phyloP scores from a whole-genome alignment of 2,797 vertebrate genomes.

The Molossus alvarezi region DNA sequence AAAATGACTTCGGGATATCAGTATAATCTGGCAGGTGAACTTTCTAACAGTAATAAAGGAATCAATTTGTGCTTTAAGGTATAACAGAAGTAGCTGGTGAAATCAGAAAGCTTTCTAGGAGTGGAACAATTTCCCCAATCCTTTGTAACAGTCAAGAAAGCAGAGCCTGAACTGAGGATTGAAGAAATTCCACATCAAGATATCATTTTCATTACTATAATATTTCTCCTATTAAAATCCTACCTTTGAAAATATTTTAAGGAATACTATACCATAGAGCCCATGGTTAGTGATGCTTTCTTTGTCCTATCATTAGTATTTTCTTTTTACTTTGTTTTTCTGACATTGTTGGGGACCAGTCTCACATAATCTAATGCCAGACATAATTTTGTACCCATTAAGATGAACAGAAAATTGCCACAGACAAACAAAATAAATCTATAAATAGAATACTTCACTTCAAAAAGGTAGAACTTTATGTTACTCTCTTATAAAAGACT shows the following conservation, averaged over 20 bases:
- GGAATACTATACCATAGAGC: not conserved
- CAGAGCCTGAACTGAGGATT: not conserved
- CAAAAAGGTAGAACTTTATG: constrained; percentile 51
- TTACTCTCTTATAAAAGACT: constrained; percentile 34
- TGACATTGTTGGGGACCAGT: constrained; percentile 12
- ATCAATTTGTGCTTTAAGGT: constrained; percentile 80
- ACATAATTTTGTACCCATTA: constrained; percentile 52
- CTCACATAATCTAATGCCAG: constrained; percentile 55
- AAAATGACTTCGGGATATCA: constrained; percentile 80
- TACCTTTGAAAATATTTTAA: constrained; percentile 40
- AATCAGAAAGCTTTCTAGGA: constrained; percentile 72
- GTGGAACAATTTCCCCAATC: constrained; percentile 68
- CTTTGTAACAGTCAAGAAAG: constrained; percentile 65
- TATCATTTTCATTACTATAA: constrained; percentile 14
- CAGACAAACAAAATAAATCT: not conserved
- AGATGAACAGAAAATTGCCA: constrained; percentile 12
- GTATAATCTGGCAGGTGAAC: constrained; percentile 77
- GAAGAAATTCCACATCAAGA: not conserved
- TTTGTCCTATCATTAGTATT: not conserved
- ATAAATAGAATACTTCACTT: constrained; percentile 21
- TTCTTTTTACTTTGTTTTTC: constrained; percentile 49
- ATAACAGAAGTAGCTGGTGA: constrained; percentile 67
- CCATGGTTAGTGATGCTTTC: not conserved
- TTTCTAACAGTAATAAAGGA: constrained; percentile 82
- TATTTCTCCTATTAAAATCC: constrained; percentile 36